phyloP scores from a whole-genome alignment of 2,888 invertebrate genomes.

The Dysmachus trigonus region DNA sequence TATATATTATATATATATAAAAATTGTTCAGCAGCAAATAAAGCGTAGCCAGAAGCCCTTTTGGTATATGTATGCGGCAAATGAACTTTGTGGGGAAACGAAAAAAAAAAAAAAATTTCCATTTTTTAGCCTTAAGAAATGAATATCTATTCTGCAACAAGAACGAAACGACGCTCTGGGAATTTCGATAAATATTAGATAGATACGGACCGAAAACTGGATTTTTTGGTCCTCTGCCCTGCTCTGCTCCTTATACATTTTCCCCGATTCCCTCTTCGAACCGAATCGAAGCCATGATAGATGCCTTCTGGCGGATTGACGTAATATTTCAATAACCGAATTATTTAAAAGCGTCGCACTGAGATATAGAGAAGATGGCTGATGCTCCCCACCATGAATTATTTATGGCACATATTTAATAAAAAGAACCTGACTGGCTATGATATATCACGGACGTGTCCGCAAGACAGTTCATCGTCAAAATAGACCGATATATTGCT shows the following conservation, averaged over 20 bases:
- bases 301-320: constrained; percentile 47
- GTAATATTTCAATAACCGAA: constrained; percentile 49
- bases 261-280: background rate
- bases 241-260: background rate
- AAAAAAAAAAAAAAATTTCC: constrained; percentile 30
- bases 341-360: constrained; percentile 44
- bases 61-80: constrained; percentile 3
- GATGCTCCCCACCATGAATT: constrained; percentile 26
- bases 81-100: constrained; percentile 33
- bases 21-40: constrained; percentile 21
- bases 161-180: constrained; percentile 13
- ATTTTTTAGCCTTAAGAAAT: constrained; percentile 38
- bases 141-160: constrained; percentile 39
- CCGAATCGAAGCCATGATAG: constrained; percentile 12
- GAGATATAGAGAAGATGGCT: constrained; percentile 27
- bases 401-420: constrained; percentile 40
- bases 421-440: constrained; percentile 9
- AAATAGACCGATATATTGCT: constrained; percentile 32
- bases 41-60: constrained; percentile 28
- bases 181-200: constrained; percentile 41
- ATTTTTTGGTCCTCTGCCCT: constrained; percentile 10
- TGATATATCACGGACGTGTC: constrained; percentile 31
- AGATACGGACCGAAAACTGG: constrained; percentile 22
- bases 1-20: background rate
- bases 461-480: constrained; percentile 38